Conservation (phyloP, 2,797 vertebrate genomes). For the Macropodus opercularis region DNA sequence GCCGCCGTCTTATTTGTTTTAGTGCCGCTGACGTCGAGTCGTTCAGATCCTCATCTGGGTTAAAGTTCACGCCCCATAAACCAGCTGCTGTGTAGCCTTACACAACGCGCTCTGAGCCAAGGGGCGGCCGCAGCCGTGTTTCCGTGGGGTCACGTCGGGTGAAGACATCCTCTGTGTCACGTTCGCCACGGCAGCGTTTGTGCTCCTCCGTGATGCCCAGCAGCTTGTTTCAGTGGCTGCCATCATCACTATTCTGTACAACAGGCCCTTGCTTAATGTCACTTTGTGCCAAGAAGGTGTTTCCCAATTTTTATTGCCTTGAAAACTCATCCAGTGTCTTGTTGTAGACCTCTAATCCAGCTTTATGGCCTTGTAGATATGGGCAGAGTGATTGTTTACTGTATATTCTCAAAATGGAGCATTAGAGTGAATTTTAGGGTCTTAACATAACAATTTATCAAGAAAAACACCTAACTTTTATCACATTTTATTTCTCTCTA, state of each 20-base stretch:
- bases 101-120: background rate
- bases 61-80: conserved; percentile 49
- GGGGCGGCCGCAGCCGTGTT: background rate
- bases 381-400: background rate
- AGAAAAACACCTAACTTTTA: background rate
- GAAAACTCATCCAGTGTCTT: background rate
- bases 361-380: conserved; percentile 7
- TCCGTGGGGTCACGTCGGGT: background rate
- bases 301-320: background rate
- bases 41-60: conserved; percentile 20
- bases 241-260: background rate
- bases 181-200: too few species aligned
- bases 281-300: background rate
- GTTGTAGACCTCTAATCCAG: background rate
- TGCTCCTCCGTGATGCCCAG: background rate
- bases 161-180: background rate
- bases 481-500: background rate
- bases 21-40: background rate
- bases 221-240: background rate
- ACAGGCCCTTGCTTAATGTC: background rate
- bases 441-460: background rate
- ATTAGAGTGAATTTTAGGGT: background rate
- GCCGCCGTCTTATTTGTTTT: background rate
- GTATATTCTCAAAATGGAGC: background rate
- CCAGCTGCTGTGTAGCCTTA: background rate